phyloP scores from a whole-genome alignment of 2,113 vertebrate genomes.

The Corydoras maculifer region DNA sequence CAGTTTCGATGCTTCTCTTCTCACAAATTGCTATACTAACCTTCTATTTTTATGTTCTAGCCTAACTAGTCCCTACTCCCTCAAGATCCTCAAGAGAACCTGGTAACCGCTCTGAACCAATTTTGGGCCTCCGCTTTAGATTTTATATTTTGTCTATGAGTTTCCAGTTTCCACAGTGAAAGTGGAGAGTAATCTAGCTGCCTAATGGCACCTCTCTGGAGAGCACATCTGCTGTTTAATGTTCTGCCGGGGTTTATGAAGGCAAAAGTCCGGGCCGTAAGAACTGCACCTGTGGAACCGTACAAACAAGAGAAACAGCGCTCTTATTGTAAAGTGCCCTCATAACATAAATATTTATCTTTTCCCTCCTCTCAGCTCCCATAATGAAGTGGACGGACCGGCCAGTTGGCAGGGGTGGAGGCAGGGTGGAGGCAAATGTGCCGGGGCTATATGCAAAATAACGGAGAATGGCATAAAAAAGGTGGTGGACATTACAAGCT shows the following conservation, averaged over 20 bases:
- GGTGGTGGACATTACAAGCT: too few species aligned
- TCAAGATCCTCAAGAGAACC: not conserved
- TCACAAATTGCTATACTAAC: too few species aligned
- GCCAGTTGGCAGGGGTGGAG: constrained; percentile 17
- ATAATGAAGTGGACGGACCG: constrained; percentile 71
- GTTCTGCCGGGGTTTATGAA: constrained; percentile 71
- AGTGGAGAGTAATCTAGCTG: constrained; percentile 30
- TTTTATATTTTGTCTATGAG: constrained; percentile 29
- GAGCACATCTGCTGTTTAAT: constrained; percentile 75
- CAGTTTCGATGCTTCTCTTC: too few species aligned
- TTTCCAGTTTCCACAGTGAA: constrained; percentile 34
- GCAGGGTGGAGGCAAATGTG: too few species aligned
- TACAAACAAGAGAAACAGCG: constrained; percentile 81
- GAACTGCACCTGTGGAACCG: constrained; percentile 78
- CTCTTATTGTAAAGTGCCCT: constrained; percentile 80
- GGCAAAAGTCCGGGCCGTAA: constrained; percentile 76
- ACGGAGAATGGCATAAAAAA: too few species aligned
- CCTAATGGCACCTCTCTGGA: constrained; percentile 46
- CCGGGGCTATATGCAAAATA: too few species aligned
- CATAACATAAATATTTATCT: constrained; percentile 76
- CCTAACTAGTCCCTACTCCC: too few species aligned
- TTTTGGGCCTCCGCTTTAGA: constrained; percentile 1
- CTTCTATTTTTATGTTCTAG: too few species aligned
- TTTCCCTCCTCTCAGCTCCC: constrained; percentile 69
- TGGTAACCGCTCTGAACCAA: not conserved